These are phyloP conservation scores for Conops quadrifasciatus DNA, from an alignment of 2,888 invertebrate species.

Conservation along the genomic window DNA sequence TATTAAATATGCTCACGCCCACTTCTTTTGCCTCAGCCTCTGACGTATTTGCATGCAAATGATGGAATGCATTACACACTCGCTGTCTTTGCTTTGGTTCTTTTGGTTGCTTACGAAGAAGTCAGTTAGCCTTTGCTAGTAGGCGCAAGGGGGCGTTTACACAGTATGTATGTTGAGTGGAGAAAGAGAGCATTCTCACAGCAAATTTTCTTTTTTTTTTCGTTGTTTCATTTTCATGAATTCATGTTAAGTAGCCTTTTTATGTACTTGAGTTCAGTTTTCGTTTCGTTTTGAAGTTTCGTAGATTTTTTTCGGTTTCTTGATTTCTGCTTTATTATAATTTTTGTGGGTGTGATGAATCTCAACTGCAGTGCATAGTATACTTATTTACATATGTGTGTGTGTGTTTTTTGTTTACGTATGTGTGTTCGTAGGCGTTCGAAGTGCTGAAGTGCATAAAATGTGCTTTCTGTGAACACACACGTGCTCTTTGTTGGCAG, in stretches of 20 bases:
- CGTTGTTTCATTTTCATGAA: slow-evolving; percentile 15
- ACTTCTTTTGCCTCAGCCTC: not conserved
- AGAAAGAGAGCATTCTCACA: not conserved
- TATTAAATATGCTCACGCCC: slow-evolving; percentile 24
- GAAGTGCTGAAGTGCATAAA: no score
- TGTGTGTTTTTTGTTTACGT: not conserved
- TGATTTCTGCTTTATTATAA: not conserved
- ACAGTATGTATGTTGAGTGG: not conserved
- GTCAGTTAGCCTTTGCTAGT: no score
- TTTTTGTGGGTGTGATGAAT: slow-evolving; percentile 21
- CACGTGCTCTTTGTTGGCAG: not conserved
- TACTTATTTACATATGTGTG: not conserved
- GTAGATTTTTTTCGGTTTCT: not conserved
- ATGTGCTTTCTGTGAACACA: no score
- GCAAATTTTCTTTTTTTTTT: not conserved
- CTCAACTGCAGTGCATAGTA: slow-evolving; percentile 6
- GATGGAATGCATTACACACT: slow-evolving; percentile 1
- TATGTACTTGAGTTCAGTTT: slow-evolving; percentile 22
- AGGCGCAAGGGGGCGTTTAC: no score
- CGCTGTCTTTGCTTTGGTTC: not conserved
- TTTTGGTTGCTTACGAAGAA: not conserved
- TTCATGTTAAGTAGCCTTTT: slow-evolving; percentile 31
- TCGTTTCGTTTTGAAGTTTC: not conserved
- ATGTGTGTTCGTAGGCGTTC: not conserved
- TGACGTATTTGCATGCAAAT: slow-evolving; percentile 19